Evolutionary conservation across 2,888 invertebrate species (phyloP), one percentile per base, ranked within the genome.

Genomic region (Fragum sueziense): DNA sequence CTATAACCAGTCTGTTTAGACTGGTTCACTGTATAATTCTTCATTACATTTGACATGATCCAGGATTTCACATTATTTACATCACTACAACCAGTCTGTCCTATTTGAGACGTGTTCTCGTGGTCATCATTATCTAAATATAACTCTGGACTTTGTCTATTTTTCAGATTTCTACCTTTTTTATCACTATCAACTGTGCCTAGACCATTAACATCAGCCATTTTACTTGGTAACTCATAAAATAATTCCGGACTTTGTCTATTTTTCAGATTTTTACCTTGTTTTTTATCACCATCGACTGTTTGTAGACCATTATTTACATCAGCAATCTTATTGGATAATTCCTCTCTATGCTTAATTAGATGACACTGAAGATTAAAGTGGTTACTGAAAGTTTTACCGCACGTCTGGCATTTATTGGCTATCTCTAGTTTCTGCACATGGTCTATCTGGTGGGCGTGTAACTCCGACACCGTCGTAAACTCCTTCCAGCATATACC

Each of bases 341-440:
- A 22, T 33, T 54, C 9, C 17, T 70, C 29, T 31, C 57, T 22
- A 57, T 79, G 78, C 20, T 71, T 73, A 14, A 70, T 20, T 47
- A 80, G n/a, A 57, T 80, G 80, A 52, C 76, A 73, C 70, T 76
- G 76, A 9, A 73, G 62, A 34, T 80, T 73, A 59, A 65, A 69
- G 0, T 70, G 52, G 31, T 70, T 51, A 7, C 29, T 22, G 22
- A 80, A 76, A 4, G 29, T 29, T 25, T 59, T 62, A 17, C 57
- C 29, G 59, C 76, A 76, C 7, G 41, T 33, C n/a, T 70, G 29
- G 59, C 76, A 80, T 11, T 29, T 33, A 29, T 41, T 70, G 9
- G 31, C 29, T 0, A 22, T 27, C 14, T 62, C 57, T 6, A 57
- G 47, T 22, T 70, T 54, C 17, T 52, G 51, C 1, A 52, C 70